Evolutionary conservation across 2,888 invertebrate species (phyloP).

Genomic region (Thera britannica): DNA sequence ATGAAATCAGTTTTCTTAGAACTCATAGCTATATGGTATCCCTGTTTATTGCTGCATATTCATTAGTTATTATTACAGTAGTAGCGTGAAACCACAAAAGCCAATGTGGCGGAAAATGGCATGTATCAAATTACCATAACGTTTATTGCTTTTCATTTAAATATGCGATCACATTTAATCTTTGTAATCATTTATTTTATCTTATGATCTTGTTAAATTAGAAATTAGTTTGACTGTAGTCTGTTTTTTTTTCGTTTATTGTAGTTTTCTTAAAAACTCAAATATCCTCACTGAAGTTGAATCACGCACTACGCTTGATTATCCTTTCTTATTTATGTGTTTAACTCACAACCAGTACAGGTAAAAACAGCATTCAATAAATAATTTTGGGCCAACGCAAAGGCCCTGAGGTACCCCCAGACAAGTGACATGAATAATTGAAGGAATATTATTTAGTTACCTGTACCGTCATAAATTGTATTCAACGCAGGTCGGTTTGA

Average conservation of each 20-base stretch:
- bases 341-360: slow-evolving; percentile 1
- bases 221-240: no score
- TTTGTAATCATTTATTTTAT: not conserved
- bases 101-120: slow-evolving; percentile 13
- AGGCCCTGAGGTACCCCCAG: slow-evolving; percentile 26
- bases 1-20: not conserved
- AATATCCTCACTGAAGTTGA: no score
- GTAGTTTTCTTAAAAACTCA: no score
- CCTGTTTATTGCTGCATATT: slow-evolving; percentile 2
- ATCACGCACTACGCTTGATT: not conserved
- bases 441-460: slow-evolving; percentile 12
- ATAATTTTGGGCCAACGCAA: slow-evolving; percentile 19
- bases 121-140: slow-evolving; percentile 8
- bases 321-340: not conserved
- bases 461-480: slow-evolving; percentile 18
- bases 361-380: slow-evolving; percentile 10
- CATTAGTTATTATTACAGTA: slow-evolving; percentile 13
- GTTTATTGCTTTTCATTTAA: slow-evolving; percentile 15
- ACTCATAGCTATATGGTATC: not conserved
- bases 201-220: no score
- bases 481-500: slow-evolving; percentile 11
- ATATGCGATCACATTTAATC: slow-evolving; percentile 4
- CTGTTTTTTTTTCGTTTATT: no score
- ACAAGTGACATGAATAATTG: slow-evolving; percentile 2
- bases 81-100: slow-evolving; percentile 16